phyloP scores from a whole-genome alignment of 2,888 invertebrate genomes.

The Osmoderma eremita region DNA sequence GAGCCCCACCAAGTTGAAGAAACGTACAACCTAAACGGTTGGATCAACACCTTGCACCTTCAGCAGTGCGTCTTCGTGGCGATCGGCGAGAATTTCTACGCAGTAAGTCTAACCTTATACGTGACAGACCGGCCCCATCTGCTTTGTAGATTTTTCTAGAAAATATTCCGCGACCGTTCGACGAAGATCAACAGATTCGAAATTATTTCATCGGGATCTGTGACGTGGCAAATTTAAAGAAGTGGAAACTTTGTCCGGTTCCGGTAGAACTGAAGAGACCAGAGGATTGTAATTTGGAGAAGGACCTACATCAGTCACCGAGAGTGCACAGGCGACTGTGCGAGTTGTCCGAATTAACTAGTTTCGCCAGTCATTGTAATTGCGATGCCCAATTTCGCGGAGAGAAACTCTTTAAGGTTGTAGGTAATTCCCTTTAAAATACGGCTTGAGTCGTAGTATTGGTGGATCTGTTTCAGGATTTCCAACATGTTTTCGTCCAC shows the following conservation, averaged over 20 bases:
- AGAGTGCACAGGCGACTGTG: conserved; percentile 64
- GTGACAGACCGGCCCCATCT: conserved; percentile 2
- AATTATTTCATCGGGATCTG: conserved; percentile 64
- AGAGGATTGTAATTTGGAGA: conserved; percentile 58
- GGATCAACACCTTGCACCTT: conserved; percentile 61
- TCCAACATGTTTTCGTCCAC: conserved; percentile 62
- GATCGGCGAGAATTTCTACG: conserved; percentile 64
- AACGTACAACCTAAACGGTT: conserved; percentile 60
- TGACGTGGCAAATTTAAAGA: conserved; percentile 58
- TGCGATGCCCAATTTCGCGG: conserved; percentile 55
- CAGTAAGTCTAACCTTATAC: conserved; percentile 55
- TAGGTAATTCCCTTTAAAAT: conserved; percentile 52
- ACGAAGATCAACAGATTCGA: conserved; percentile 47
- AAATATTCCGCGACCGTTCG: conserved; percentile 48
- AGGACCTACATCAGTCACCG: conserved; percentile 54
- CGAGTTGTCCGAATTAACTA: conserved; percentile 59
- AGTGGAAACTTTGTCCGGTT: conserved; percentile 62
- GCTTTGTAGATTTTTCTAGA: conserved; percentile 58
- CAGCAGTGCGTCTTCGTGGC: conserved; percentile 64
- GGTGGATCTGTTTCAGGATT: conserved; percentile 57
- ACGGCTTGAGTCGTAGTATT: conserved; percentile 11
- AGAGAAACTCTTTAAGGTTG: conserved; percentile 57
- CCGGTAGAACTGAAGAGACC: conserved; percentile 55
- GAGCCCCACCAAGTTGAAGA: conserved; percentile 50
- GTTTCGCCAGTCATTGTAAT: conserved; percentile 54